Evolutionary conservation across 1,140 invertebrate genomes (phyloP), one percentile per base, ranked within the genome.

Genomic region (Psix sp.): DNA sequence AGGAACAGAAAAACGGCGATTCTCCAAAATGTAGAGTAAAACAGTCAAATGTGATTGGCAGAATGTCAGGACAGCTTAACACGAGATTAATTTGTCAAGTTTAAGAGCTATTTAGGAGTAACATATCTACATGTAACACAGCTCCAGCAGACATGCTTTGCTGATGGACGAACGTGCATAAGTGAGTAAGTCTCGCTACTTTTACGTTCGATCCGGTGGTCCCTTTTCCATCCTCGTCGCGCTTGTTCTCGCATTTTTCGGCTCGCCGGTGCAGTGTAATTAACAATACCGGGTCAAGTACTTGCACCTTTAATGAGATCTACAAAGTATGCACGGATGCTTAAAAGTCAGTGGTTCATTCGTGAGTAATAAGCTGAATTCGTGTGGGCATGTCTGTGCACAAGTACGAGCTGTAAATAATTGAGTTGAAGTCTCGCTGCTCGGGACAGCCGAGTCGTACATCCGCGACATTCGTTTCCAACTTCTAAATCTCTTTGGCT

Each of bases 281-380:
- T 83, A 83, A 82, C 79, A 74, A 80, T 81, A 78, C 67, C 70
- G 63, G 79, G 80, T 81, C 81, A 82, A 81, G 80, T 79, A 60
- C 49, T 63, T 63, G 56, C 62, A 56, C 73, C 54, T 74, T 76
- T 79, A 80, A 81, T 81, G 76, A 81, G 79, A 78, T 81, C 77
- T 77, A 77, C 42, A 35, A 73, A 49, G 67, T 71, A 73, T 67
- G 73, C 71, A 63, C 66, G 42, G 46, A 57, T 59, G 63, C 67
- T 72, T 68, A 65, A 73, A 76, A 76, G 63, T 65, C 74, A 68
- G 56, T 72, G 67, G 62, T 67, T 76, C 62, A 65, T 65, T 72
- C 63, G 67, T n/a, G 43, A 56, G 65, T 76, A 76, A 76, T 76
- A 67, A 76, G 73, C 57, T 16, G 36, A 57, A 31, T 45, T 33